Base-by-base conservation (phyloP, 2,888 invertebrate genomes). In the Adelphocoris suturalis region DNA sequence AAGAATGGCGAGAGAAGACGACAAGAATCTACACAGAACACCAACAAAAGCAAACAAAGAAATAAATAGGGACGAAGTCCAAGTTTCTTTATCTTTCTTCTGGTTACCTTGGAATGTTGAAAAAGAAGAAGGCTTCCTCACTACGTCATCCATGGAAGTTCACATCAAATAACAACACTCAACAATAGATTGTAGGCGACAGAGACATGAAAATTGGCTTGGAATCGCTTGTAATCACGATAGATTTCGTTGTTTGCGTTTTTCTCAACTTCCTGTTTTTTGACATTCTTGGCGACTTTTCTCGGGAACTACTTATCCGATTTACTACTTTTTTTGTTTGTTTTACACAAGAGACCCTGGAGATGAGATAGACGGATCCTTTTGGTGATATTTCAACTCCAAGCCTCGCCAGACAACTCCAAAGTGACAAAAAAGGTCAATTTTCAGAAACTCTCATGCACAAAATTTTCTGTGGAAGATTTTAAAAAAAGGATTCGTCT, bases 351-450 rank as follows among this genome's bases (percentile, higher is more conserved):
- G 61, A 61, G 61, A 61, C 61, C 61, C 11, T 19, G 61, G 61
- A 61, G n/a, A 61, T 61, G 61, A 61, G 61, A 61, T 61, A 61
- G 61, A 61, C 61, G 61, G 61, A 61, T 61, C 19, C 61, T 61
- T 61, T 61, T 19, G 61, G 19, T 23, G 61, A 61, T 61, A 61
- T 61, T 61, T 61, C 61, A 61, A 61, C 19, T 61, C 1, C 61
- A 61, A 61, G 61, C 61, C 1, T 61, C 61, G 61, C 61, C 61
- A 61, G 61, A 61, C 61, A 61, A 61, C 61, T 61, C 61, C 61
- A 61, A 61, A 61, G 61, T 61, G 61, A 61, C 61, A 61, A 61
- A 61, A 61, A 19, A 61, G 61, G 61, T 61, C 61, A 11, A 19
- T 61, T 61, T 61, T 61, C 61, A 61, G 61, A 61, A 61, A 61